Evolutionary conservation across 2,888 invertebrate species (phyloP).

Genomic region (Latrodectus hesperus): DNA sequence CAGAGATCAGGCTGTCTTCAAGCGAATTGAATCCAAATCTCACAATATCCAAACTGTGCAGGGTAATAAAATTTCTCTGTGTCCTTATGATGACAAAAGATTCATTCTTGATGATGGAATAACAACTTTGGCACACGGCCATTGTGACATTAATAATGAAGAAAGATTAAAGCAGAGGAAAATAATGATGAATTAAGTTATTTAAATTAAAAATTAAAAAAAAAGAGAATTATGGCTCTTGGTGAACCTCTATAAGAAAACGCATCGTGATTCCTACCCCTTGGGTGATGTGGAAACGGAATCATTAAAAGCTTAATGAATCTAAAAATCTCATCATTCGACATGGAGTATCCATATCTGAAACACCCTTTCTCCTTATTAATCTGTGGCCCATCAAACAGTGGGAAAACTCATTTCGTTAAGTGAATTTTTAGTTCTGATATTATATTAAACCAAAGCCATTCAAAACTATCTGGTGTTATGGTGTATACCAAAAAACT

Average conservation of each 20-base stretch:
- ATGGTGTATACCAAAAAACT: not conserved
- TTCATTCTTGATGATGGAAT: not conserved
- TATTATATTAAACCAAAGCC: not conserved
- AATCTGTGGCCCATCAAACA: not conserved
- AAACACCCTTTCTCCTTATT: slow-evolving; percentile 7
- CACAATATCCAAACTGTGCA: not conserved
- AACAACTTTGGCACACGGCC: too few relatives aligned
- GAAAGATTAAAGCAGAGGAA: too few relatives aligned
- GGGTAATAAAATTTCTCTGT: not conserved
- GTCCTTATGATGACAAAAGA: not conserved
- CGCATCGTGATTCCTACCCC: too few relatives aligned
- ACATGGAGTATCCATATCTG: too few relatives aligned
- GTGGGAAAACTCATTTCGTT: slow-evolving; percentile 8
- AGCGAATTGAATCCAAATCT: not conserved
- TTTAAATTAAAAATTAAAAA: too few relatives aligned
- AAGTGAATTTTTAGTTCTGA: not conserved
- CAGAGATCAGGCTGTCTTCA: not conserved
- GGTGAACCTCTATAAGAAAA: too few relatives aligned
- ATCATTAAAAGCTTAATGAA: too few relatives aligned
- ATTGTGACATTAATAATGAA: too few relatives aligned
- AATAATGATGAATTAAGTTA: too few relatives aligned
- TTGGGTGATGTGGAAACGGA: too few relatives aligned
- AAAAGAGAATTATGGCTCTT: too few relatives aligned
- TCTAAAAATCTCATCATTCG: too few relatives aligned
- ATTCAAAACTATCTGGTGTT: not conserved